phyloP scores from a whole-genome alignment of 1,140 invertebrate genomes.

The Ceratoteleas bidentatus region DNA sequence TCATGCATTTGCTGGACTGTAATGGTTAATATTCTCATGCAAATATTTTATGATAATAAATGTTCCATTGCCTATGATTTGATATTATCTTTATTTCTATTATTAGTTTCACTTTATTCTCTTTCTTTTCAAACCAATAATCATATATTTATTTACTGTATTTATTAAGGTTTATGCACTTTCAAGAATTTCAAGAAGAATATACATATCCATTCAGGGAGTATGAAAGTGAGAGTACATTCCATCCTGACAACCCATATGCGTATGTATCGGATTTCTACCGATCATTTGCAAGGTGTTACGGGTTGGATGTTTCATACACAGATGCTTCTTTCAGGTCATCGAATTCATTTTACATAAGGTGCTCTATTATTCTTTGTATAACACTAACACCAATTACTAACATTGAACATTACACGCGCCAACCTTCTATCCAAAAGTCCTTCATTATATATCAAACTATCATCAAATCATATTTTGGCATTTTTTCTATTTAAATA shows the following conservation, averaged over 20 bases:
- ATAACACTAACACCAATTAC: neutral
- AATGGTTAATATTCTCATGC: no score
- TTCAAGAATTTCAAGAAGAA: neutral
- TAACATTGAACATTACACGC: neutral
- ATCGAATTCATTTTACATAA: neutral
- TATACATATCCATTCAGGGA: neutral
- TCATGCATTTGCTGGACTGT: no score
- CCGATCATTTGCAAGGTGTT: constrained; percentile 2
- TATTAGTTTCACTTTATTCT: neutral
- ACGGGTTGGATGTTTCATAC: neutral
- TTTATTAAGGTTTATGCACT: neutral
- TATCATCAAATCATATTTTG: no score
- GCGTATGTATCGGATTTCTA: neutral
- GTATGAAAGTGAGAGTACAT: constrained; percentile 9
- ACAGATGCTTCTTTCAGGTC: neutral
- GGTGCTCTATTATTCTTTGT: neutral
- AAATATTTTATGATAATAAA: no score
- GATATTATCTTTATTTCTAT: neutral
- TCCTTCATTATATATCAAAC: neutral
- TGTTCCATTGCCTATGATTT: no score
- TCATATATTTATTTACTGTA: neutral
- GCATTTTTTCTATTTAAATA: no score
- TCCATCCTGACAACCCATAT: constrained; percentile 3
- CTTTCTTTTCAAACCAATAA: neutral
- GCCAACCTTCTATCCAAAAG: no score